Base-by-base conservation (phyloP, 2,888 invertebrate genomes). In the Philonicus albiceps region DNA sequence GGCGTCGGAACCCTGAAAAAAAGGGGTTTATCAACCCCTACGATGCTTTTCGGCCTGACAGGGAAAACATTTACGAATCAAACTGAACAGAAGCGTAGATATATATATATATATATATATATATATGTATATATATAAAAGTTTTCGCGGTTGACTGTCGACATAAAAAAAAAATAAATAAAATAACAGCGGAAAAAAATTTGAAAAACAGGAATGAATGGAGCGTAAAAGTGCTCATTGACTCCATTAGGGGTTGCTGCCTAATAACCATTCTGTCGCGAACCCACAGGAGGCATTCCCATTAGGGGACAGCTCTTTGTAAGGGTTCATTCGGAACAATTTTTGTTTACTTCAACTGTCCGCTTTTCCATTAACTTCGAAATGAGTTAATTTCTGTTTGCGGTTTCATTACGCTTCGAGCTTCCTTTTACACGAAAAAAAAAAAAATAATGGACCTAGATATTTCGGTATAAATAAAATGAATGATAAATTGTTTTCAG, bases 211-310 rank as follows among this genome's bases (percentile, higher is more conserved):
- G 22, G 40, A 83, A n/a, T 40, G 83, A 83, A 83, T 83, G 64
- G 34, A 83, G 34, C 83, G 83, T 83, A 72, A 83, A 83, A 83
- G 83, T 64, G 83, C 83, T 34, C 83, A 83, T 83, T 83, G 83
- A 83, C 83, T 83, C 64, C 64, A 83, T 64, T 83, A 83, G 83
- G 72, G 72, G 64, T 83, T 81, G 11, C 74, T 19, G 22, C 83
- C 34, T 83, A 83, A 83, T 83, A 27, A 43, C 37, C 43, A 78
- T 64, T 64, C 22, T 55, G 22, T 40, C 30, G 53, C 81, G 13
- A 27, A 30, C 22, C 31, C 72, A 72, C 64, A 34, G 72, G 81
- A 64, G 72, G 55, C 31, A 43, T 74, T 31, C 74, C 31, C 31
- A 74, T 37, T 31, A 74, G 74, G 74, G 74, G 74, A 74, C 37